Evolutionary conservation across 2,888 invertebrate genomes (phyloP), one percentile per base, ranked within the genome.

Genomic region (Euzetes globulus): DNA sequence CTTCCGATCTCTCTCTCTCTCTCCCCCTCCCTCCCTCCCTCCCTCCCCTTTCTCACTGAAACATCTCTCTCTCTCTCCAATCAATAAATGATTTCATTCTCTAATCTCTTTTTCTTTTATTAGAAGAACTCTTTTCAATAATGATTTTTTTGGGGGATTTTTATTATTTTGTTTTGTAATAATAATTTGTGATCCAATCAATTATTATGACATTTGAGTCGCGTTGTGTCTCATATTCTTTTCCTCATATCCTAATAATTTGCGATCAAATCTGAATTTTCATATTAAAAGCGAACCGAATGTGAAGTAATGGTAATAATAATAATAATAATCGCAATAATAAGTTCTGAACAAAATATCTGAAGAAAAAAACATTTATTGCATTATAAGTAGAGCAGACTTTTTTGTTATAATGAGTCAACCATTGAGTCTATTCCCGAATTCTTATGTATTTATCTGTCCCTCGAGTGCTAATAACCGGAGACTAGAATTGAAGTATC

Each of bases 371-470:
- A 50, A 33, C 27, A 6, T 33, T 58, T 1, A 52, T 52, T 25
- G 25, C 22, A 33, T 17, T 19, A 63, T 63, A 63, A 63, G 33
- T 33, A 37, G 63, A 33, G 63, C 11, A 47, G 33, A 11, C 29
- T 63, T 63, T n/a, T 15, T 55, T 19, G 25, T 33, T 15, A 45
- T 68, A 68, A 68, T 68, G 68, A 68, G 68, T 41, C 63, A 15
- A 19, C 33, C 25, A 55, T 55, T 55, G 55, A 22, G n/a, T 11
- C 6, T 9, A 55, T 25, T 47, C 15, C 15, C 5, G 5, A 68
- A 41, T 22, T 68, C 68, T 68, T 68, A 68, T 45, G 45, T 68
- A 68, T 68, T 68, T 68, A 68, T 68, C 37, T 45, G 41, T 68
- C 68, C 68, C 68, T 45, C 45, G 65, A 65, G 65, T 65, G 41